Conservation (phyloP, 1,140 invertebrate genomes). For the Latrodectus geometricus region DNA sequence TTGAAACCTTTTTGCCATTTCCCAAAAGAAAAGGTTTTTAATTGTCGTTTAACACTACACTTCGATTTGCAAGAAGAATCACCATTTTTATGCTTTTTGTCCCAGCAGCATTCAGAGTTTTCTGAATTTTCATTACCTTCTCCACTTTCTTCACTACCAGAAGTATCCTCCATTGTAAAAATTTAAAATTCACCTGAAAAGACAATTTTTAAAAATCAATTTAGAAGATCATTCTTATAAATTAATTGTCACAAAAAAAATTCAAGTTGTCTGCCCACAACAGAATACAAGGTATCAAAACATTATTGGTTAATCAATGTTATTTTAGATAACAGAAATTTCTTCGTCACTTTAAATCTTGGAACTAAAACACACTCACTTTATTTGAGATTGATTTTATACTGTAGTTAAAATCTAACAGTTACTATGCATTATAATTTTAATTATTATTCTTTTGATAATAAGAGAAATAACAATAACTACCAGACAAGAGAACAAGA, state of each 20-base stretch:
- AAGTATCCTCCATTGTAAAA: constrained; percentile 41
- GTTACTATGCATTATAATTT: too few species aligned
- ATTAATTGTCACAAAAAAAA: neutral
- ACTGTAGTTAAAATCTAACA: too few species aligned
- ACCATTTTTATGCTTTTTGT: constrained; percentile 42
- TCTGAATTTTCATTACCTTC: constrained; percentile 46
- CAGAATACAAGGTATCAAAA: too few species aligned
- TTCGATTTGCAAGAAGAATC: constrained; percentile 49
- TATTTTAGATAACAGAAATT: too few species aligned
- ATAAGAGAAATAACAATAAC: too few species aligned
- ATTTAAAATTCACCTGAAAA: neutral
- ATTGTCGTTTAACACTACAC: constrained; percentile 22
- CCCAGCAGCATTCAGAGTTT: constrained; percentile 15
- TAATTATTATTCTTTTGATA: too few species aligned
- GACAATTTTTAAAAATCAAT: neutral
- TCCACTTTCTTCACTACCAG: constrained; percentile 54
- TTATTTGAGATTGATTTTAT: too few species aligned
- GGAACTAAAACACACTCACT: too few species aligned
- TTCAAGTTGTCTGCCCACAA: neutral
- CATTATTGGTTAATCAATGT: too few species aligned
- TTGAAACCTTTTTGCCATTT: constrained; percentile 58
- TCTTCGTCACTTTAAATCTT: too few species aligned
- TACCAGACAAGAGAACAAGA: too few species aligned
- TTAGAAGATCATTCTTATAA: neutral
- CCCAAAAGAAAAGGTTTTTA: constrained; percentile 50